These are phyloP conservation scores for Dendronephthya gigantea DNA, from an alignment of 64 coral and sea anemone genomes.

Conservation along the genomic window DNA sequence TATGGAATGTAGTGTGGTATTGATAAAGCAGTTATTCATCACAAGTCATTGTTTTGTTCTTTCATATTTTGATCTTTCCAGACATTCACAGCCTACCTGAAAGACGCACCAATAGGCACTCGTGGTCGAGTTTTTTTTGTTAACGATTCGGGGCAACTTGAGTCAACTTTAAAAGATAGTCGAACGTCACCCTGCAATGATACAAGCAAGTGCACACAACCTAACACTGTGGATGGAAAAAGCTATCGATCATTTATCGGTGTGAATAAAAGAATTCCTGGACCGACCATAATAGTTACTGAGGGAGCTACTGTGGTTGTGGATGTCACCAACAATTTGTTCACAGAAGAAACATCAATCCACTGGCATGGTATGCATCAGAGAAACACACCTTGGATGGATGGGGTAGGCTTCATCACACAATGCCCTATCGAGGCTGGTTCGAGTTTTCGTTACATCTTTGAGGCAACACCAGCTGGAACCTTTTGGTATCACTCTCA, in stretches of 20 bases:
- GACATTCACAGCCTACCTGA: not conserved
- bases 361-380: conserved; percentile 12
- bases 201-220: conserved; percentile 11
- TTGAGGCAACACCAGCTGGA: not conserved
- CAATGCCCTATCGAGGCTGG: not conserved
- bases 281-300: conserved; percentile 51
- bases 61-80: no score
- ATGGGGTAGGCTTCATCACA: not conserved
- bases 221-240: conserved; percentile 32
- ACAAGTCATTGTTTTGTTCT: not conserved
- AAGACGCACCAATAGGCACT: not conserved
- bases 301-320: conserved; percentile 35
- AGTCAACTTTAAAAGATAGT: not conserved
- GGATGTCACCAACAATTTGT: not conserved
- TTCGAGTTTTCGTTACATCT: not conserved
- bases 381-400: not conserved
- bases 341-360: not conserved
- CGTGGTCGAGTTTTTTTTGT: not conserved
- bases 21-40: not conserved
- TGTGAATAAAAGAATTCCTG: conserved; percentile 54
- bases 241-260: conserved; percentile 39
- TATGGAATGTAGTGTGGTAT: not conserved
- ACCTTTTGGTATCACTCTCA: conserved; percentile 12
- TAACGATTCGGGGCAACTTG: not conserved
- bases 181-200: not conserved